Evolutionary conservation across 2,797 vertebrate species (phyloP), one percentile per base, ranked within the genome.

Genomic region (Phrynocephalus guinanensis): DNA sequence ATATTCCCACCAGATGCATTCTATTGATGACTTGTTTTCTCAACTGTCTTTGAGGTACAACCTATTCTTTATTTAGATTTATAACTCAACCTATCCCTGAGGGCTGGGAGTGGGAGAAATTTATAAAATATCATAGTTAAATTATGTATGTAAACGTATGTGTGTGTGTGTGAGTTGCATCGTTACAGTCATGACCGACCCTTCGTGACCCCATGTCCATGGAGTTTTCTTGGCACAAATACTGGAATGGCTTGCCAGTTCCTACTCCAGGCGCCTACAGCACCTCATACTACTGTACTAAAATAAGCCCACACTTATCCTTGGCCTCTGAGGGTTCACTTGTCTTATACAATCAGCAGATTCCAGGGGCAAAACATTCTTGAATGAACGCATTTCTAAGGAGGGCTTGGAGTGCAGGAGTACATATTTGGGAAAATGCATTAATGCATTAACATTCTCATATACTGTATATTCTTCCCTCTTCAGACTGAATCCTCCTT

Each of bases 51-150:
- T n/a, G 50, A 76, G n/a, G 67, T 76, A 26, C 60, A 68, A n/a
- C 15, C 20, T 77, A 82, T 67, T 68, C 76, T 87, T 87, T 76
- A 87, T 87, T 82, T 52, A 82, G 71, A 82, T 82, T 87, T 82
- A 82, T 76, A 75, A 82, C 22, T 20, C 30, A 67, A 90, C 93
- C 86, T 91, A 91, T 95, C 93, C 60, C 70, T 11, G 18, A 82
- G 63, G 73, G 38, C 38, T 85, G 26, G 11, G 28, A 85, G 38
- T 30, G 50, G 48, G 44, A 22, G 50, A 77, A 63, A 82, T 68
- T 82, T 76, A 82, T 77, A 77, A 87, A 87, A 75, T 28, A 56
- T 68, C 13, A 76, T 22, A 63, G 79, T 79, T 82, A 87, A 82
- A 87, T 76, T 33, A 67, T 77, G 71, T 50, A 87, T 68, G 8